These are phyloP conservation scores for Eupeodes latifasciatus DNA, from an alignment of 2,888 invertebrate genomes.

Conservation along the genomic window DNA sequence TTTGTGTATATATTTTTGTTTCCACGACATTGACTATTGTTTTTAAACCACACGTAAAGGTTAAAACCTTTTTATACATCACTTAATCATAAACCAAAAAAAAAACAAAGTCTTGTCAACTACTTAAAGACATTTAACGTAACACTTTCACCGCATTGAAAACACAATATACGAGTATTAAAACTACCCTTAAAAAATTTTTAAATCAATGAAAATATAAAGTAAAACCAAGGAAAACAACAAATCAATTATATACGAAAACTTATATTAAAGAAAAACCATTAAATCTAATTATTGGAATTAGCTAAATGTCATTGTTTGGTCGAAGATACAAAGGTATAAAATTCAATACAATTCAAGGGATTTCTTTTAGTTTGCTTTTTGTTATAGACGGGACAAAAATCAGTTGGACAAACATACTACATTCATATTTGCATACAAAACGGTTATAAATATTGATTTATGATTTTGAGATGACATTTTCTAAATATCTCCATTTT, in stretches of 20 bases:
- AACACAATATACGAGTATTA: constrained; percentile 7
- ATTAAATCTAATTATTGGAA: constrained; percentile 57
- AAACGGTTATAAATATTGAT: background rate
- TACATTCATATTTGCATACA: constrained; percentile 16
- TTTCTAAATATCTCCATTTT: too few relatives aligned
- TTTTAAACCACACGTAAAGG: background rate
- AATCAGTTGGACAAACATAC: background rate
- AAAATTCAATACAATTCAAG: constrained; percentile 47
- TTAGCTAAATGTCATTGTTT: constrained; percentile 44
- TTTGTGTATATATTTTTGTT: background rate
- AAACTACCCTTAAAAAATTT: background rate
- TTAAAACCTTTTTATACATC: background rate
- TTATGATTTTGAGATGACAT: background rate
- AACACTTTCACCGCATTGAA: constrained; percentile 66
- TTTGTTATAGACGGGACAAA: constrained; percentile 28
- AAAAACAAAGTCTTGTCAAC: background rate
- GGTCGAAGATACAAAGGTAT: constrained; percentile 27
- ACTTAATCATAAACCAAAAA: background rate
- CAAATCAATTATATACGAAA: constrained; percentile 24
- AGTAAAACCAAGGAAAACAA: constrained; percentile 9
- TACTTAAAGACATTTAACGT: constrained; percentile 8
- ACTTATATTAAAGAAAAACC: background rate
- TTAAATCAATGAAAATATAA: constrained; percentile 24
- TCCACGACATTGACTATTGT: background rate
- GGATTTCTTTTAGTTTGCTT: constrained; percentile 56